Percentiles rank a stretch among this genome's conserved stretches.
These are phyloP conservation scores for Hepsetus odoe DNA, from an alignment of 2,113 vertebrate genomes.

Conservation along the genomic window DNA sequence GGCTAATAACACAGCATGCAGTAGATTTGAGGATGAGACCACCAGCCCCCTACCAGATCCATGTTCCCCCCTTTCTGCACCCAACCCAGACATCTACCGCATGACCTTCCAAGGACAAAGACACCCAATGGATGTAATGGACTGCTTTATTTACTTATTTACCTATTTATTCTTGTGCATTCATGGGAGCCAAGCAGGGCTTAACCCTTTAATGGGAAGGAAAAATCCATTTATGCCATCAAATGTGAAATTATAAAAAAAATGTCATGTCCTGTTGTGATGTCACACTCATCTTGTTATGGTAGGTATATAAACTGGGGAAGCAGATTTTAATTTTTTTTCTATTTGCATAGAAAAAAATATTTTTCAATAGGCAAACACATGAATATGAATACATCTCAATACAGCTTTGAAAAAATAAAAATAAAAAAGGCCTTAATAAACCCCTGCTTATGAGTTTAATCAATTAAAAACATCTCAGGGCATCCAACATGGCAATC, in stretches of 20 bases:
- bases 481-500: too few species aligned
- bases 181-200: background rate
- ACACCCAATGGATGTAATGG: constrained; percentile 8
- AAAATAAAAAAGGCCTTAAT: too few species aligned
- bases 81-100: constrained; percentile 46
- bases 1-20: constrained; percentile 71
- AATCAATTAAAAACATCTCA: too few species aligned
- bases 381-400: too few species aligned
- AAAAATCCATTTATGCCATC: background rate
- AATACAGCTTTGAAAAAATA: too few species aligned
- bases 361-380: too few species aligned
- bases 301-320: too few species aligned
- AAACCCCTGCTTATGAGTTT: too few species aligned
- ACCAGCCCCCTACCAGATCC: constrained; percentile 31
- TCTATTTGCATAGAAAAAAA: too few species aligned
- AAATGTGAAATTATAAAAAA: background rate
- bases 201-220: constrained; percentile 7
- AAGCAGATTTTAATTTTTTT: too few species aligned
- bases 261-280: background rate
- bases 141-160: constrained; percentile 33
- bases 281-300: background rate
- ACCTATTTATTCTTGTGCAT: background rate
- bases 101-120: constrained; percentile 39
- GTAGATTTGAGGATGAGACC: constrained; percentile 61
- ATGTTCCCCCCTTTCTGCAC: constrained; percentile 28